Evolutionary conservation across 2,113 vertebrate species (phyloP).

Genomic region (Cyanoderma ruficeps): DNA sequence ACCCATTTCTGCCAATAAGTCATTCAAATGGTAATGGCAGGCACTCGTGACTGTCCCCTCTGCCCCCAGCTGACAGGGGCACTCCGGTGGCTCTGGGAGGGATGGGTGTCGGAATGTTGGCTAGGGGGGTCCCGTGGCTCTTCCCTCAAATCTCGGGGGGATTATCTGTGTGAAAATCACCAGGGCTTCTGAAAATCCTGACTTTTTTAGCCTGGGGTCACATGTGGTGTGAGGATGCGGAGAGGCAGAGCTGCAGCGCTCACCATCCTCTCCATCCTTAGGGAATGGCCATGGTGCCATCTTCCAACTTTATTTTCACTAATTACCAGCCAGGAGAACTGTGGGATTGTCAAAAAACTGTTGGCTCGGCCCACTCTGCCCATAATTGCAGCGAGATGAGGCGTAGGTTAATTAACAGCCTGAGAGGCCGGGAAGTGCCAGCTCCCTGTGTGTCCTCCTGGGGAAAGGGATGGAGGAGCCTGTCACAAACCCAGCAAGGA

Average conservation of each 20-base stretch:
- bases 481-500: background rate
- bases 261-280: background rate
- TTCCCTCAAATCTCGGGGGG: background rate
- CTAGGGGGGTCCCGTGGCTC: accelerated
- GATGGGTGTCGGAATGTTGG: accelerated
- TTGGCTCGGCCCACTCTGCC: accelerated
- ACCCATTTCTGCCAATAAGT: conserved; percentile 71
- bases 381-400: accelerated
- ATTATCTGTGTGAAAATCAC: background rate
- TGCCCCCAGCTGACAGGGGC: accelerated
- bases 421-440: accelerated
- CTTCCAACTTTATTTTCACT: background rate
- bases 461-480: background rate
- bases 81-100: accelerated
- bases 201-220: accelerated
- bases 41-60: background rate
- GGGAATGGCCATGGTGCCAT: background rate
- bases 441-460: accelerated
- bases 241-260: background rate
- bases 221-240: accelerated
- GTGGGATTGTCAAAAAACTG: background rate
- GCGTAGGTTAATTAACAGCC: background rate
- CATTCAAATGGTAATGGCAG: conserved; percentile 48
- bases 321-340: background rate
- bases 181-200: background rate